Percentiles rank a stretch among this genome's conserved stretches.
These are phyloP conservation scores for Buathra laborator DNA, from an alignment of 2,888 invertebrate genomes.

Conservation along the genomic window DNA sequence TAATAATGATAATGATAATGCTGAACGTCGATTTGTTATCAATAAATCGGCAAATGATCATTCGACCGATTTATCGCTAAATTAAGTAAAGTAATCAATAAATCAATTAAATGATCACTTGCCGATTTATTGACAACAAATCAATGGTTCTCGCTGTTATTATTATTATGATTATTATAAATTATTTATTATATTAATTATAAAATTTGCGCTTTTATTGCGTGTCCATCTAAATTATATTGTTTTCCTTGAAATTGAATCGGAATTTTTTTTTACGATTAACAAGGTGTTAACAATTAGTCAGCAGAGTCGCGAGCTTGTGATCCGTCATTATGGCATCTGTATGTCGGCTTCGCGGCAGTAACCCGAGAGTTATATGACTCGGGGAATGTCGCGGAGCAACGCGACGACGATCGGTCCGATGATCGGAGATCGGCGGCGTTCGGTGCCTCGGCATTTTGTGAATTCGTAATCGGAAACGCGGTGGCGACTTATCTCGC, in stretches of 20 bases:
- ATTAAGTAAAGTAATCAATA: no score
- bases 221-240: no score
- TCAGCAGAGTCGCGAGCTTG: not conserved
- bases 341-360: not conserved
- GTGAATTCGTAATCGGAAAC: constrained; percentile 73
- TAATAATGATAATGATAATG: no score
- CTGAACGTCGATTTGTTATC: no score
- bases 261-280: constrained; percentile 2
- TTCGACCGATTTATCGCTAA: no score
- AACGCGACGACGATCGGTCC: constrained; percentile 73
- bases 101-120: not conserved
- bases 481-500: constrained; percentile 28
- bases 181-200: no score
- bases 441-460: constrained; percentile 67
- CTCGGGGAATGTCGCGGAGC: constrained; percentile 67
- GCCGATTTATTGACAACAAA: not conserved
- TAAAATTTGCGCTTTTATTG: no score
- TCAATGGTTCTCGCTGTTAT: no score
- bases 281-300: constrained; percentile 45
- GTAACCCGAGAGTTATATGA: constrained; percentile 66
- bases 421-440: not conserved
- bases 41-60: no score
- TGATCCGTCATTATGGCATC: constrained; percentile 33
- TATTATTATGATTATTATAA: no score
- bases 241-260: no score